phyloP scores from a whole-genome alignment of 2,113 vertebrate species.

The Leptobrachium ailaonicum region DNA sequence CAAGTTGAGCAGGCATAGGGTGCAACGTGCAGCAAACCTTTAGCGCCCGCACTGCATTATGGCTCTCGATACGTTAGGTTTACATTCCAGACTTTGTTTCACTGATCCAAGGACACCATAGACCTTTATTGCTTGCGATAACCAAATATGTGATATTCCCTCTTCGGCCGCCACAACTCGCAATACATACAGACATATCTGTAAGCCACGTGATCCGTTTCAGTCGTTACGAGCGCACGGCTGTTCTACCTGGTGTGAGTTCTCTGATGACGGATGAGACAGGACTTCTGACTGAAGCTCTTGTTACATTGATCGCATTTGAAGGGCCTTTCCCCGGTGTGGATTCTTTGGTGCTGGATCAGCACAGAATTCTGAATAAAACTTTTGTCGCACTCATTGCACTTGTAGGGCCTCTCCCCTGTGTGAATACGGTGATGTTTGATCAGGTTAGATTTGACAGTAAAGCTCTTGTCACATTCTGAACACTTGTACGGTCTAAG shows the following conservation, averaged over 20 bases:
- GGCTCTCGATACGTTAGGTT: not conserved
- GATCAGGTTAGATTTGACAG: conserved; percentile 59
- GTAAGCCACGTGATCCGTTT: not conserved
- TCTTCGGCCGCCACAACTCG: no score
- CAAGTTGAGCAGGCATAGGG: no score
- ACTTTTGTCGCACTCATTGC: conserved; percentile 50
- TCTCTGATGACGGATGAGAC: conserved; percentile 58
- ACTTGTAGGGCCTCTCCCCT: conserved; percentile 53
- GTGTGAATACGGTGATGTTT: conserved; percentile 60
- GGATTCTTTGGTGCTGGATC: conserved; percentile 58
- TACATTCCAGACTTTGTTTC: not conserved
- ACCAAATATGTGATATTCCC: no score
- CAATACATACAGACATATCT: conserved; percentile 5
- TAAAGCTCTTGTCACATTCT: conserved; percentile 62
- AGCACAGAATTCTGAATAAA: conserved; percentile 54
- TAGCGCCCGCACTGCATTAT: no score
- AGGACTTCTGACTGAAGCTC: conserved; percentile 60
- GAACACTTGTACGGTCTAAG: conserved; percentile 59
- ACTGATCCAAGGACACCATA: not conserved
- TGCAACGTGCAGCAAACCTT: no score
- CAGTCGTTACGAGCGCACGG: no score
- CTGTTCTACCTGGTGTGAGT: conserved; percentile 50
- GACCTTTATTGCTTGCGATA: no score
- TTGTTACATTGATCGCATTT: conserved; percentile 60
- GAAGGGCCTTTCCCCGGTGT: conserved; percentile 61